Evolutionary conservation across 2,797 vertebrate species (phyloP).

Genomic region (Coracias cyanogaster): DNA sequence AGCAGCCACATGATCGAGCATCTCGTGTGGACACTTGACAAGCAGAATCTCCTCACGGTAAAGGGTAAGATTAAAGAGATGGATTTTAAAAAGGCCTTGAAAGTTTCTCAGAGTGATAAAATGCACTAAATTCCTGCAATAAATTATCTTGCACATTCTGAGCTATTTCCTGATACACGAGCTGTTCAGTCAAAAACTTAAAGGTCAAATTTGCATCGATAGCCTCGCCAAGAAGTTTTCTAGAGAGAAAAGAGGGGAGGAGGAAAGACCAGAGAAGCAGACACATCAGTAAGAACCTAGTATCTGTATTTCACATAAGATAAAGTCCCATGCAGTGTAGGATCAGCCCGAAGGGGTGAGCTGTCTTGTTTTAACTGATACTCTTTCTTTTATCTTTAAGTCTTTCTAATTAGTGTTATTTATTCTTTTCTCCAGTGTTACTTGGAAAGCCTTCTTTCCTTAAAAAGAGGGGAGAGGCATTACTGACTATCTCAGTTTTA

Average conservation of each 20-base stretch:
- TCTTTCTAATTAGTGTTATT: background rate
- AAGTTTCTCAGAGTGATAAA: slow-evolving; percentile 1
- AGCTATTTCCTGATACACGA: slow-evolving; percentile 54
- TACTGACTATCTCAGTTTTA: background rate
- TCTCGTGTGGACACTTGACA: fast-evolving
- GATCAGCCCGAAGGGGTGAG: background rate
- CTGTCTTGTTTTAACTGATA: background rate
- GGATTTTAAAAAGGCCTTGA: background rate
- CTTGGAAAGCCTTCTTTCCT: background rate
- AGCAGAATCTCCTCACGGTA: background rate
- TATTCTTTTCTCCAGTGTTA: background rate
- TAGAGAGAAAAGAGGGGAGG: background rate
- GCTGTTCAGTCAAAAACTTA: slow-evolving; percentile 57
- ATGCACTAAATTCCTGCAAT: slow-evolving; percentile 26
- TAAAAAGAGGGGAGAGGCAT: background rate
- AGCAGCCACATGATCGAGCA: fast-evolving
- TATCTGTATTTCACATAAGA: background rate
- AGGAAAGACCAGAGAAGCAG: background rate
- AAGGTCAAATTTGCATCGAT: slow-evolving; percentile 70
- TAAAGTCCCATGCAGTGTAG: background rate
- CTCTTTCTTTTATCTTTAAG: background rate
- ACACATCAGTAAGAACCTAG: background rate
- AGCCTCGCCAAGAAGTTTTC: slow-evolving; percentile 46
- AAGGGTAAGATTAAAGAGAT: background rate
- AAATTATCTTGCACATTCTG: slow-evolving; percentile 36